Percentiles rank a stretch among this genome's conserved stretches.
phyloP scores from a whole-genome alignment of 2,113 vertebrate species.

The Silurus asotus region DNA sequence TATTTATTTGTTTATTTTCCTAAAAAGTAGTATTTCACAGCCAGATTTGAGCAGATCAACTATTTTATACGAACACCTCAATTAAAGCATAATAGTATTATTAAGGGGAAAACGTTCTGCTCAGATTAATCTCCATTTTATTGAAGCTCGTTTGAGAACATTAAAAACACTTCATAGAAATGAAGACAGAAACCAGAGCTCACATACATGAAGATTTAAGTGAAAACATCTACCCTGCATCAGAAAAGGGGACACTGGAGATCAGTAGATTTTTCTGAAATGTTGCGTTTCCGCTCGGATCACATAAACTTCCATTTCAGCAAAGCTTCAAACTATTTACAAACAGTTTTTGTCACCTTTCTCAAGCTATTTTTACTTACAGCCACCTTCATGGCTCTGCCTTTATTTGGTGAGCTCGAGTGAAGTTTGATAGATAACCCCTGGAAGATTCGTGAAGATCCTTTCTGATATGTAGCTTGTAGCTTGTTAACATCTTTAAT shows the following conservation, averaged over 20 bases:
- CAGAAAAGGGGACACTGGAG: not conserved
- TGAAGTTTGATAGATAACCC: not conserved
- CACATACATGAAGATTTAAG: not conserved
- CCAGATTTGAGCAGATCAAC: not conserved
- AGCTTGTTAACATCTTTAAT: not conserved
- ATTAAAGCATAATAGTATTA: slow-evolving; percentile 1
- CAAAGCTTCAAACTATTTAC: not conserved
- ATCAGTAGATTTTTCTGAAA: not conserved
- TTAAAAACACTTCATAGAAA: not conserved
- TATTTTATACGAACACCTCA: not conserved
- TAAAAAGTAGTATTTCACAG: not conserved
- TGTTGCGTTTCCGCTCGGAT: not conserved
- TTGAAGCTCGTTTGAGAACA: not conserved
- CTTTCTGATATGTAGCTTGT: not conserved
- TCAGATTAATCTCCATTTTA: not conserved
- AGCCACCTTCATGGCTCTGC: not conserved
- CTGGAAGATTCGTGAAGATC: not conserved
- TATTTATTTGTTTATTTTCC: not conserved
- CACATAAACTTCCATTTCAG: not conserved
- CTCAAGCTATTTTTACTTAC: not conserved
- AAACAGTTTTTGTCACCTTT: not conserved
- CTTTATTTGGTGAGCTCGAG: not conserved
- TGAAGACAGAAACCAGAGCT: not conserved
- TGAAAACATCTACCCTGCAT: not conserved
- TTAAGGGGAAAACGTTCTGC: not conserved